phyloP scores from a whole-genome alignment of 1,140 invertebrate species.

The Drosophila athabasca region DNA sequence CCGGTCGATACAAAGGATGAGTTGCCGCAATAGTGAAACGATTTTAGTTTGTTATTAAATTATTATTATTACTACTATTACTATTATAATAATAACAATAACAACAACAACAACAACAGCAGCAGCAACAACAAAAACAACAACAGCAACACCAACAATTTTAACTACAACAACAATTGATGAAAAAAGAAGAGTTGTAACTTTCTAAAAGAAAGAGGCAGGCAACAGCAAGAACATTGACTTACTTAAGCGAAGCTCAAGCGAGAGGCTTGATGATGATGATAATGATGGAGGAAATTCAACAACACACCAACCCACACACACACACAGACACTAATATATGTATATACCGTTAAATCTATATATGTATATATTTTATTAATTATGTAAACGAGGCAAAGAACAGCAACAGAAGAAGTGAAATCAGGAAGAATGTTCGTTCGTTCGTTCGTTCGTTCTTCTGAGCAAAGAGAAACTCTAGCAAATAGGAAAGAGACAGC shows the following conservation, averaged over 20 bases:
- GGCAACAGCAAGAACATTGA: conserved; percentile 64
- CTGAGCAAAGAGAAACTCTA: conserved; percentile 45
- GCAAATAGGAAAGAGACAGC: conserved; percentile 61
- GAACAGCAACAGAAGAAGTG: conserved; percentile 29
- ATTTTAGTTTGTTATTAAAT: conserved; percentile 84
- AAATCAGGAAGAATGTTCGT: conserved; percentile 42
- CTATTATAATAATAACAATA: conserved; percentile 81
- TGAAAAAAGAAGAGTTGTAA: conserved; percentile 28
- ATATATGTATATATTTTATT: conserved; percentile 80
- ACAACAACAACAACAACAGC: conserved; percentile 66
- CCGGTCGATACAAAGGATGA: conserved; percentile 92
- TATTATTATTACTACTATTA: conserved; percentile 84
- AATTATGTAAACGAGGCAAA: conserved; percentile 74
- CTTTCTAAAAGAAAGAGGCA: no score
- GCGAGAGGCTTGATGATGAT: conserved; percentile 9
- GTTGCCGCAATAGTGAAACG: conserved; percentile 87
- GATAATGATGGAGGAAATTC: conserved; percentile 16
- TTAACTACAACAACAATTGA: conserved; percentile 67
- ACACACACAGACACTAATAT: conserved; percentile 42
- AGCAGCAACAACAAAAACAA: conserved; percentile 16
- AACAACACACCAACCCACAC: conserved; percentile 41
- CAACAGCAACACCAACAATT: conserved; percentile 50
- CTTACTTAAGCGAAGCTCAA: conserved; percentile 61
- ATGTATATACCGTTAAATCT: conserved; percentile 52
- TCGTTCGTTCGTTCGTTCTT: conserved; percentile 10